phyloP scores from a whole-genome alignment of 2,797 vertebrate genomes.

The Crypturellus tataupa region DNA sequence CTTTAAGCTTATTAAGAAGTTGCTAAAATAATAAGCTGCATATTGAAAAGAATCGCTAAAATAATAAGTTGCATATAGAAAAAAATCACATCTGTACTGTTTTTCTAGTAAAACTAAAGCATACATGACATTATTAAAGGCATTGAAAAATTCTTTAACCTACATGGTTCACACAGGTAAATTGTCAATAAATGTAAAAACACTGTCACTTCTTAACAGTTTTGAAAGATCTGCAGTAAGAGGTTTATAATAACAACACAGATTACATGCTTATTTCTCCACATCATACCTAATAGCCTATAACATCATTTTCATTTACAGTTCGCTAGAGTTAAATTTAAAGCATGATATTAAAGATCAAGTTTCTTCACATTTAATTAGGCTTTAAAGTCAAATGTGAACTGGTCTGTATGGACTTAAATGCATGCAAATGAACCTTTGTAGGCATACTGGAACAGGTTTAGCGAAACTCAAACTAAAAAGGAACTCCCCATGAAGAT shows the following conservation, averaged over 20 bases:
- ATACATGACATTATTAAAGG: background rate
- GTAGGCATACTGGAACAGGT: background rate
- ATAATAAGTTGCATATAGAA: background rate
- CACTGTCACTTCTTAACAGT: slow-evolving; percentile 46
- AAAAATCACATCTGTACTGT: background rate
- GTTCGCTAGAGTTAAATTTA: slow-evolving; percentile 73
- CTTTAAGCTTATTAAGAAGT: background rate
- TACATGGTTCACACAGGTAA: background rate
- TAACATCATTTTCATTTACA: slow-evolving; percentile 66
- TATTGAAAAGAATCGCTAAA: background rate
- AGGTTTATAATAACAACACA: slow-evolving; percentile 58
- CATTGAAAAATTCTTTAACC: background rate
- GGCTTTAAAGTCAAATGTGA: slow-evolving; percentile 64
- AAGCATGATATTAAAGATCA: slow-evolving; percentile 72
- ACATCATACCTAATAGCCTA: slow-evolving; percentile 71
- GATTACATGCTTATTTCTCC: slow-evolving; percentile 70
- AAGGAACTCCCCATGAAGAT: slow-evolving; percentile 20
- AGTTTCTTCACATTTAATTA: slow-evolving; percentile 75
- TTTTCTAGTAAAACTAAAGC: background rate
- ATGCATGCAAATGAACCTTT: slow-evolving; percentile 57
- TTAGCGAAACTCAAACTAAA: slow-evolving; percentile 50
- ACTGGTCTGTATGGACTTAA: slow-evolving; percentile 61
- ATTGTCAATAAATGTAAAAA: slow-evolving; percentile 55
- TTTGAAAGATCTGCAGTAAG: slow-evolving; percentile 50
- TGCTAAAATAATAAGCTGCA: background rate